Base-by-base conservation (phyloP, 2,113 vertebrate species). In the Tragelaphus strepsiceros region DNA sequence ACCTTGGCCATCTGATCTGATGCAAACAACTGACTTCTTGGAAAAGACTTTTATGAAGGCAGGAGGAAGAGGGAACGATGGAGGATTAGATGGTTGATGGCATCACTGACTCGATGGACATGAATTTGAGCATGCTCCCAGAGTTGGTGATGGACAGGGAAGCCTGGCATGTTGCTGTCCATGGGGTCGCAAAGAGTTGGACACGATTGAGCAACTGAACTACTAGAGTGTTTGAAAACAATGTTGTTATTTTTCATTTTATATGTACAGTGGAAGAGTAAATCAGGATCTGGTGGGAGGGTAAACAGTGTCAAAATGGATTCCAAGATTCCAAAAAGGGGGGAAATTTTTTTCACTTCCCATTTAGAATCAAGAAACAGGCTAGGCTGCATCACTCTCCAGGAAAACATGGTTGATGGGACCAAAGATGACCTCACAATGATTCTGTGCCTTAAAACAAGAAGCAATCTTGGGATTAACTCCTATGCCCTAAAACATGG, bases 21-120 rank as follows among this genome's bases (percentile, higher is more conserved):
- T 22, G 10, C 21, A 71, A 39, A 71, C n/a, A 39, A 39, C 67
- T 71, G 67, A 71, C n/a, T 71, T 10, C 21, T 22, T 71, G 67
- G n/a, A 39, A 71, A 71, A 39, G 19, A 71, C 67, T 12, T 39
- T 39, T 39, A 39, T 71, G 67, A 22, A 71, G n/a, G n/a, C n/a
- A 71, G 67, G n/a, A 74, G n/a, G 67, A 74, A 19, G n/a, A 71
- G n/a, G 67, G n/a, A 19, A 74, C 12, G 10, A 39, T 0, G 2
- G 67, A 22, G 67, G 10, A 74, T 13, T 22, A 74, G 19, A 22
- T 22, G 67, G 67, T 22, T 74, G 67, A 74, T 74, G 2, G n/a
- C 19, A 74, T 39, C 19, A 13, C 67, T 0, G 2, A 74, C n/a
- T 22, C 0, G 0, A 71, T 39, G 67, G 67, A 13, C 0, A 6